phyloP scores from a whole-genome alignment of 1,140 invertebrate genomes.

The Subanguina moxae region DNA sequence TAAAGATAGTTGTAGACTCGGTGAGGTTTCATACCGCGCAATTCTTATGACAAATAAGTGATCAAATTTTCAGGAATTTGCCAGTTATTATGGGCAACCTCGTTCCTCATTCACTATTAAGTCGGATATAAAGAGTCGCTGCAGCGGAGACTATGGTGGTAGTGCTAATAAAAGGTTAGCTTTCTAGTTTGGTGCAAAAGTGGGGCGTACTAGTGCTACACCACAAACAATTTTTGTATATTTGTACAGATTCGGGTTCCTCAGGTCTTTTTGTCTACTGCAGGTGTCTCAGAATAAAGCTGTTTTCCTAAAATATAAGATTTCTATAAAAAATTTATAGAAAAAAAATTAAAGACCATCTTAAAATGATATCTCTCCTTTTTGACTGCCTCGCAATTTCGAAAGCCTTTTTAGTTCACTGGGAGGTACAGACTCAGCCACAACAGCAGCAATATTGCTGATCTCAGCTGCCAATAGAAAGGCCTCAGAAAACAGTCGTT shows the following conservation, averaged over 20 bases:
- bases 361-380: no score
- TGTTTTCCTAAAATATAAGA: no score
- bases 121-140: neutral
- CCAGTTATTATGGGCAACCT: constrained; percentile 4
- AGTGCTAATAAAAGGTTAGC: neutral
- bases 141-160: constrained; percentile 4
- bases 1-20: neutral
- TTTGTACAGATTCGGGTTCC: no score
- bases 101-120: neutral
- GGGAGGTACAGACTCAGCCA: neutral
- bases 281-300: no score
- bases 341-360: neutral
- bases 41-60: neutral
- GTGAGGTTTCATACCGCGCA: neutral
- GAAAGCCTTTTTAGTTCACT: neutral
- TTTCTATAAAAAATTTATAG: neutral
- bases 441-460: neutral
- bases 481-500: neutral
- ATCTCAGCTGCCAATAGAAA: neutral
- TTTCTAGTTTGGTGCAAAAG: no score
- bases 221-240: no score
- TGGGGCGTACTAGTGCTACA: no score
- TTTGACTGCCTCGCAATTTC: no score
- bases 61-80: constrained; percentile 3
- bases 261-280: no score